phyloP scores from a whole-genome alignment of 1,140 invertebrate species.

The Zaprionus africanus region DNA sequence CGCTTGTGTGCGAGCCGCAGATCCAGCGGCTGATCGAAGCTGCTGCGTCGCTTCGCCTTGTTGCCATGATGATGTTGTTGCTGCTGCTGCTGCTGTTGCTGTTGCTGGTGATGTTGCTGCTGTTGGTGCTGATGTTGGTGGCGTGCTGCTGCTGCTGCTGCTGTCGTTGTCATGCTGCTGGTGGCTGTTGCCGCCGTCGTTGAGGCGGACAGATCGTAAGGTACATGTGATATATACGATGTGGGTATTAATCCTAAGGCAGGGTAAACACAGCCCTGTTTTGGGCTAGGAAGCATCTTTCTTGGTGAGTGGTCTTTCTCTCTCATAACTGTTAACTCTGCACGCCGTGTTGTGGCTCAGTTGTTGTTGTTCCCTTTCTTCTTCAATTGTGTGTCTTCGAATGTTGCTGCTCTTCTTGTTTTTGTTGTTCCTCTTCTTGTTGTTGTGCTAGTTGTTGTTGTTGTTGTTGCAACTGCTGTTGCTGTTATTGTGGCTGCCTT shows the following conservation, averaged over 20 bases:
- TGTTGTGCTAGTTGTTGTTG: background rate
- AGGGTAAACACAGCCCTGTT: slow-evolving; percentile 90
- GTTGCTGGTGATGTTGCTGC: slow-evolving; percentile 37
- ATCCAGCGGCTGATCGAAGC: slow-evolving; percentile 91
- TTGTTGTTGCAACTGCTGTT: background rate
- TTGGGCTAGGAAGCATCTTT: slow-evolving; percentile 90
- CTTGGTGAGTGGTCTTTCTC: slow-evolving; percentile 92
- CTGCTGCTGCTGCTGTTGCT: slow-evolving; percentile 29
- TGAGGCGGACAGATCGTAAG: slow-evolving; percentile 84
- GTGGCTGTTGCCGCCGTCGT: slow-evolving; percentile 52
- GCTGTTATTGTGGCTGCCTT: slow-evolving; percentile 33
- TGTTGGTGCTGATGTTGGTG: slow-evolving; percentile 42
- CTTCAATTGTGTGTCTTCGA: slow-evolving; percentile 1
- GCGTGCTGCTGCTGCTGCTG: slow-evolving; percentile 24
- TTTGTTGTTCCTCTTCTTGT: no score
- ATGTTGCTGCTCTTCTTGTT: slow-evolving; percentile 6
- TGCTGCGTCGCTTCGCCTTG: slow-evolving; percentile 79
- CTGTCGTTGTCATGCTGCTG: slow-evolving; percentile 48
- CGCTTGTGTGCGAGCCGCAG: slow-evolving; percentile 92
- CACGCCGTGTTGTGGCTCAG: slow-evolving; percentile 40
- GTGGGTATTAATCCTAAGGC: slow-evolving; percentile 86
- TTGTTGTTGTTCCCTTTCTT: background rate
- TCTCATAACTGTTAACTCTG: slow-evolving; percentile 86
- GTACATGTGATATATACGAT: slow-evolving; percentile 83
- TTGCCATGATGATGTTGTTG: slow-evolving; percentile 52